A percentile compares a stretch with the other conserved stretches of the same genome.
These are phyloP conservation scores for Amazona vittata DNA, from an alignment of 2,113 vertebrate species.

Conservation along the genomic window DNA sequence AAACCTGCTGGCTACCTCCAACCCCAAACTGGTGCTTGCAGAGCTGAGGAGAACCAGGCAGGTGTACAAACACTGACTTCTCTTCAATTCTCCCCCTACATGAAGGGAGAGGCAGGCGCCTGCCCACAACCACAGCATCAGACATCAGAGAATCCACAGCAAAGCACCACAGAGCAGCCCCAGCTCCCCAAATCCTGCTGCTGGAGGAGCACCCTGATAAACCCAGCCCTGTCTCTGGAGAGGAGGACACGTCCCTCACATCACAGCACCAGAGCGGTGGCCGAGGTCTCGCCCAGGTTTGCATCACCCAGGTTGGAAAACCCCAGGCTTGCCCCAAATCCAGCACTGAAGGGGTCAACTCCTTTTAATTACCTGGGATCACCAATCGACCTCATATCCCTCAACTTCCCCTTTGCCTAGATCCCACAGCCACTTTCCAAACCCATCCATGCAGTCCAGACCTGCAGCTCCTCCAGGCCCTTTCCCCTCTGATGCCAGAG, in stretches of 20 bases:
- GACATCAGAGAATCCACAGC: constrained; percentile 15
- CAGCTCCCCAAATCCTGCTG: neutral
- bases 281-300: accelerated
- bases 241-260: neutral
- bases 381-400: neutral
- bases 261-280: accelerated
- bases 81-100: neutral
- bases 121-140: neutral
- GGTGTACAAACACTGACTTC: accelerated
- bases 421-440: neutral
- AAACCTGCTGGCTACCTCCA: neutral
- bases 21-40: neutral
- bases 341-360: neutral
- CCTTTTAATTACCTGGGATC: neutral
- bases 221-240: neutral
- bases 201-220: neutral
- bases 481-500: neutral
- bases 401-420: neutral
- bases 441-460: accelerated
- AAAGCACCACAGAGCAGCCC: neutral
- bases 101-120: neutral
- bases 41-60: neutral
- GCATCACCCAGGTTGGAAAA: neutral
- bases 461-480: neutral
- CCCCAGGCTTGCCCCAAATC: neutral